These are phyloP conservation scores for Hypsibius dujardini DNA, from an alignment of 1,140 invertebrate genomes.

Conservation along the genomic window DNA sequence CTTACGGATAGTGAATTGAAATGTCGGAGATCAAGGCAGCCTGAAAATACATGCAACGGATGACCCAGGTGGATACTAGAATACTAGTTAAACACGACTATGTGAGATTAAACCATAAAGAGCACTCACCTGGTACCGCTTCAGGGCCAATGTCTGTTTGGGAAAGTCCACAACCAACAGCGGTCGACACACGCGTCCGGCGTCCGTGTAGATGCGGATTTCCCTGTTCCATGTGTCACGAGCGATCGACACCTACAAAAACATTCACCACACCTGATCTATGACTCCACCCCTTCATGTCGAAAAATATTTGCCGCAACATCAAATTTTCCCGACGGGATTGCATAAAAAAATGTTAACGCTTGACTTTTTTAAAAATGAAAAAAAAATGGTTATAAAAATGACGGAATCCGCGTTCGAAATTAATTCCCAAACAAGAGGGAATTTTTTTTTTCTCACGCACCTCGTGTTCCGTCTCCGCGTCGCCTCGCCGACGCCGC, in stretches of 20 bases:
- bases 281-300: too few species aligned
- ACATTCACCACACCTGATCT: too few species aligned
- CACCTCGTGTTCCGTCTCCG: constrained; percentile 3
- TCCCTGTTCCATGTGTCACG: not conserved
- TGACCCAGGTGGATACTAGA: too few species aligned
- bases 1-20: not conserved
- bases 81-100: too few species aligned
- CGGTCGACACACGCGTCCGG: not conserved
- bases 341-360: too few species aligned
- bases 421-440: not conserved
- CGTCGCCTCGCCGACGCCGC: not conserved
- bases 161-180: not conserved
- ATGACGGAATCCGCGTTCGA: not conserved
- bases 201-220: not conserved
- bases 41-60: not conserved
- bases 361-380: too few species aligned
- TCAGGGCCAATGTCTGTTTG: not conserved
- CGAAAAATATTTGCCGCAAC: too few species aligned
- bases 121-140: not conserved
- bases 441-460: not conserved
- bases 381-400: too few species aligned
- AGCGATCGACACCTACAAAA: not conserved
- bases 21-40: not conserved
- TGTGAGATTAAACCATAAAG: not conserved
- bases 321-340: too few species aligned